Base-by-base conservation (phyloP, 2,888 invertebrate genomes). In the Hydraecia micacea region DNA sequence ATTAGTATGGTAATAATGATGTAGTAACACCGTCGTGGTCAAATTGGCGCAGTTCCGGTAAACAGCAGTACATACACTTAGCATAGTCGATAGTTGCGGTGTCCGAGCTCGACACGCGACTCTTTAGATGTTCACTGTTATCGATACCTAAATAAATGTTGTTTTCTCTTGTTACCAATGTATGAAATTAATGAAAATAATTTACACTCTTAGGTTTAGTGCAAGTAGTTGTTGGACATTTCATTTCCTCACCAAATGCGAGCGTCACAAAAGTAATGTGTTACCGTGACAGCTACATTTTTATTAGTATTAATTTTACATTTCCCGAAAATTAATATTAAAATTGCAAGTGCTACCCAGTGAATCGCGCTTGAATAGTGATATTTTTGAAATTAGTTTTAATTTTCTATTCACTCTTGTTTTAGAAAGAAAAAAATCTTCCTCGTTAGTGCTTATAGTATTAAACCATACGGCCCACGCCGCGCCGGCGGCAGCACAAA, bases 401-500 rank as follows among this genome's bases (percentile, higher is more conserved):
- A 75, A 83, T 87, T 89, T 86, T 83, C 77, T 86, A 84, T 86
- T 81, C 80, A 81, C 73, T 79, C 79, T 87, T 88, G 79, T 85
- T 89, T 88, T 87, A 80, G 79, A 85, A 83, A 77, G 70, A 85
- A 84, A 76, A 62, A 72, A 46, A 1, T 81, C 79, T 80, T 83
- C 76, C 80, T 83, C 66, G 77, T 85, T 87, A 86, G 79, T 88
- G 89, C 91, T 91, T 91, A 84, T 88, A 90, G 88, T 86, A 81
- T 85, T 81, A 77, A 73, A 80, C 74, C 83, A 80, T 81, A 77
- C 82, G 80, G 88, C 84, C 85, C 87, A 75, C 83, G 86, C 86
- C 88, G 86, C 90, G 87, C 83, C 83, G 76, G 87, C 93, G 90
- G 90, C 93, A 90, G 96, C 96, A 96, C 96, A 96, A 96, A 96